These are phyloP conservation scores for Pelobates cultripes DNA, from an alignment of 2,797 vertebrate genomes.

Conservation along the genomic window DNA sequence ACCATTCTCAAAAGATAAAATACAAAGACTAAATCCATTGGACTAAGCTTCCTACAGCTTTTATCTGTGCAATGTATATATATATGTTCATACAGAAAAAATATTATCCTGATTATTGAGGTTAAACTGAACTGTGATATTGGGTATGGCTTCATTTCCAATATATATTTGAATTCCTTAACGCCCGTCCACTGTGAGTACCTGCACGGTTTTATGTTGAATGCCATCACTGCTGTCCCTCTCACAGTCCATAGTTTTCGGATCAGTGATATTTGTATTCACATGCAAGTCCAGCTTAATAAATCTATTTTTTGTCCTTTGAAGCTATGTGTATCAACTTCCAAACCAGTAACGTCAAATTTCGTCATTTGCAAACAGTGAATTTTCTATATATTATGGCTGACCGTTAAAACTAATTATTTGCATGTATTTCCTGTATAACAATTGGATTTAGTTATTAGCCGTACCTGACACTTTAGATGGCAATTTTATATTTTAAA, in stretches of 20 bases:
- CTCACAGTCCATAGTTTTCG: conserved; percentile 9
- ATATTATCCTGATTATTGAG: too few relatives aligned
- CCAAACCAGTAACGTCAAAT: conserved; percentile 13
- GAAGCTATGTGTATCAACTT: conserved; percentile 11
- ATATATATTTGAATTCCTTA: background rate
- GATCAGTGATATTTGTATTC: background rate
- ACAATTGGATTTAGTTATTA: too few relatives aligned
- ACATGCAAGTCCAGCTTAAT: background rate
- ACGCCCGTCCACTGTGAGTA: conserved; percentile 11
- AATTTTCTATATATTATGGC: too few relatives aligned
- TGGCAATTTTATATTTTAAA: too few relatives aligned
- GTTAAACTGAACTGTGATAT: too few relatives aligned
- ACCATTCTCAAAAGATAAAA: too few relatives aligned
- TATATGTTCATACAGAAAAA: background rate
- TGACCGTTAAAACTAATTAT: too few relatives aligned
- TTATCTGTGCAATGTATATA: background rate
- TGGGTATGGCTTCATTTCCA: background rate
- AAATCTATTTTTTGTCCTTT: background rate
- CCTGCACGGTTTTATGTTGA: conserved; percentile 38
- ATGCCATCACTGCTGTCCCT: background rate
- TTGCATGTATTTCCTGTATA: too few relatives aligned
- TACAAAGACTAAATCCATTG: background rate
- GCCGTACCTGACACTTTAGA: too few relatives aligned
- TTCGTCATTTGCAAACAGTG: too few relatives aligned
- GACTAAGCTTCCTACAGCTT: background rate